These are phyloP conservation scores for Macaca nemestrina DNA, from an alignment of 2,113 vertebrate species.

Conservation along the genomic window DNA sequence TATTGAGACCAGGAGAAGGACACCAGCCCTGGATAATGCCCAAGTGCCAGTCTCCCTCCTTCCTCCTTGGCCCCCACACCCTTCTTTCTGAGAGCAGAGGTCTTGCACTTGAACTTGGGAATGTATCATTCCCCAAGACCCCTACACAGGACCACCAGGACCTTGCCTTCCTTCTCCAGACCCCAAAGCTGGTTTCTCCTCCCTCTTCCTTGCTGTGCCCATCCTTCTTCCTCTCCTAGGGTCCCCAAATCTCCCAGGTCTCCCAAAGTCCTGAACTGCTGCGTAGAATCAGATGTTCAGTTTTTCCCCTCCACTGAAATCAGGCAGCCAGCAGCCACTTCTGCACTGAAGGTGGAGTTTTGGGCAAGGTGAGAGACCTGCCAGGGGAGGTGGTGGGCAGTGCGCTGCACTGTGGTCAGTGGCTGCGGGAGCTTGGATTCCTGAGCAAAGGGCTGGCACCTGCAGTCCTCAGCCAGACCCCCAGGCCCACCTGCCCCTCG, in stretches of 20 bases:
- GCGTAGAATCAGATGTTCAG: fast-evolving
- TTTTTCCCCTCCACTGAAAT: background rate
- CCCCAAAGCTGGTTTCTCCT: background rate
- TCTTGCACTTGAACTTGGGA: background rate
- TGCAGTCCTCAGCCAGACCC: background rate
- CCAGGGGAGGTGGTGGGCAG: background rate
- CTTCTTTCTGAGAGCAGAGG: background rate
- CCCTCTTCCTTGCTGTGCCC: background rate
- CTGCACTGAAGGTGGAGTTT: fast-evolving
- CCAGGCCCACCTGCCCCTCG: no score
- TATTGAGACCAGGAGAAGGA: background rate
- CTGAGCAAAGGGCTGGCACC: no score
- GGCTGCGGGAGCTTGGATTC: background rate
- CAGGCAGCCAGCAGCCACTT: background rate
- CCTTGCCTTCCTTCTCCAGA: background rate
- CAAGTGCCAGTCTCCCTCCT: background rate
- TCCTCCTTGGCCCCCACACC: background rate
- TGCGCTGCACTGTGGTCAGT: background rate
- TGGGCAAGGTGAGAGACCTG: background rate
- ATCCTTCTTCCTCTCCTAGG: background rate
- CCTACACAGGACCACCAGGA: background rate
- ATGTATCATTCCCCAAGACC: background rate
- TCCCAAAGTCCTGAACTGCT: background rate
- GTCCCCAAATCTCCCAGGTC: background rate
- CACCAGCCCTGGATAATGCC: background rate